phyloP scores from a whole-genome alignment of 2,888 invertebrate species.

The Xestia ashworthii region DNA sequence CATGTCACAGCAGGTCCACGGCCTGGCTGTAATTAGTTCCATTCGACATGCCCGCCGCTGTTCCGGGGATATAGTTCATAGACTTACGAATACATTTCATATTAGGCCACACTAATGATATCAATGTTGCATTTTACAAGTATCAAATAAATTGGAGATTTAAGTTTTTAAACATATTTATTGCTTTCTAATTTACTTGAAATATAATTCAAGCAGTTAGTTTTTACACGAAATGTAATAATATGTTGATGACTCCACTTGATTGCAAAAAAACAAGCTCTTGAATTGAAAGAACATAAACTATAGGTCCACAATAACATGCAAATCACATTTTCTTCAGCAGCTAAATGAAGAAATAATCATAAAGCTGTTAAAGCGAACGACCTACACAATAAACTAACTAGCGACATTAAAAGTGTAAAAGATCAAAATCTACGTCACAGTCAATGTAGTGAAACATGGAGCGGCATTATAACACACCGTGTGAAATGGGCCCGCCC shows the following conservation, averaged over 20 bases:
- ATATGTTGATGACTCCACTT: too few species aligned
- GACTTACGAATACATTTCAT: conserved; percentile 66
- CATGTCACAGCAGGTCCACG: conserved; percentile 82
- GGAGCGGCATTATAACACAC: conserved; percentile 76
- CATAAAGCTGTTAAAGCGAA: conserved; percentile 16
- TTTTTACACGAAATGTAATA: not conserved
- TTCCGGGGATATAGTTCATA: conserved; percentile 78
- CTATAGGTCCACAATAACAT: not conserved
- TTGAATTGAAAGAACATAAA: not conserved
- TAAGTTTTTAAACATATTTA: conserved; percentile 28
- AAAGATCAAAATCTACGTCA: conserved; percentile 76
- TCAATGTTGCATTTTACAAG: conserved; percentile 51
- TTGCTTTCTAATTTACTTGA: conserved; percentile 11
- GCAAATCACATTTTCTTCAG: conserved; percentile 6
- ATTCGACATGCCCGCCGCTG: conserved; percentile 82
- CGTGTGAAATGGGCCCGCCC: conserved; percentile 85
- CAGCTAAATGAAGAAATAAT: conserved; percentile 21
- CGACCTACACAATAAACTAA: conserved; percentile 47
- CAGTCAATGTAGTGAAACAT: conserved; percentile 80
- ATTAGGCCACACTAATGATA: conserved; percentile 58
- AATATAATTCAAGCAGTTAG: not conserved
- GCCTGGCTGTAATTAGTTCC: conserved; percentile 83
- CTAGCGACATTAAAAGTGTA: conserved; percentile 66
- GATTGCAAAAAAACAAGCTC: too few species aligned
- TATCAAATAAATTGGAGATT: conserved; percentile 52